phyloP scores from a whole-genome alignment of 1,140 invertebrate genomes.

The Grapholita molesta region DNA sequence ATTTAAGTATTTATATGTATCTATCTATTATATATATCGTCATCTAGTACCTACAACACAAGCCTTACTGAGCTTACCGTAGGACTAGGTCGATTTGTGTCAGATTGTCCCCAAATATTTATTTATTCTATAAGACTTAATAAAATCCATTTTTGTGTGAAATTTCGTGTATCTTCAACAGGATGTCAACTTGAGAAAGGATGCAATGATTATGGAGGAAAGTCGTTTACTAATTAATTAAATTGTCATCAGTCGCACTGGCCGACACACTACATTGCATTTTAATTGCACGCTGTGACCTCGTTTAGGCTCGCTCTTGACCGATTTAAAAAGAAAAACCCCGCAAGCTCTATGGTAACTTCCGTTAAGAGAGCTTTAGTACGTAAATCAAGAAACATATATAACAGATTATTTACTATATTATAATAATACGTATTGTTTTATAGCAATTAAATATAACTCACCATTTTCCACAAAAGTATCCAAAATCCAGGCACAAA shows the following conservation, averaged over 20 bases:
- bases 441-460: neutral
- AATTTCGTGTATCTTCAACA: neutral
- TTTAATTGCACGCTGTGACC: neutral
- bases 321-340: neutral
- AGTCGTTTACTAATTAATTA: slow-evolving; percentile 1
- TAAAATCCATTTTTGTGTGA: no score
- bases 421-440: neutral
- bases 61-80: no score
- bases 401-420: neutral
- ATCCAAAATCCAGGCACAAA: slow-evolving; percentile 13
- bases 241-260: neutral
- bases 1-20: no score
- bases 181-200: neutral
- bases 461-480: slow-evolving; percentile 1
- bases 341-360: neutral
- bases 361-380: neutral
- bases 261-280: neutral
- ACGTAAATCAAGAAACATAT: neutral
- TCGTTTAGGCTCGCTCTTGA: neutral
- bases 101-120: no score
- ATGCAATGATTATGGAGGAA: neutral
- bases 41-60: no score
- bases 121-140: no score
- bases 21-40: no score
- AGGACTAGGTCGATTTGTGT: no score